Base-by-base conservation (phyloP, 2,113 vertebrate species). In the Oreochromis tanganicae region DNA sequence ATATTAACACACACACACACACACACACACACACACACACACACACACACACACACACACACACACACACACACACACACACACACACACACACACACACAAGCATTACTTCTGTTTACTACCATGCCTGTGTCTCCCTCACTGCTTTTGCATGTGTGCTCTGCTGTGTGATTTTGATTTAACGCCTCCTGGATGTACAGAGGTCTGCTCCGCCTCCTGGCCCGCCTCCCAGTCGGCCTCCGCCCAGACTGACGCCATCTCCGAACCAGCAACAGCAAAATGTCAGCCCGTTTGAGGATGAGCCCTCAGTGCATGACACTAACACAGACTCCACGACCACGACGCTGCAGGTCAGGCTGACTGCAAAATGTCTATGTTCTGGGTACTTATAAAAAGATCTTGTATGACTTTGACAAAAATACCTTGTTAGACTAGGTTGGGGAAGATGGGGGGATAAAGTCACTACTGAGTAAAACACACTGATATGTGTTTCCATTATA, bases 221-320 rank as follows among this genome's bases (percentile, higher is more conserved):
- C 34, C 63, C 63, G 5, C 34, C 97, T 4, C 91, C 93, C 57
- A 96, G 97, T 79, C 97, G 97, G 81, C 98, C 97, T 81, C 97
- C 98, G 48, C 96, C 97, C 94, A 97, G 97, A 95, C 95, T 96
- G 84, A 97, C 97, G 83, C 97, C 97, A 3, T 97, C 97, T 93
- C 98, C 97, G 92, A 98, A 98, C 87, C 90, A 94, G 92, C 97
- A 97, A 95, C 96, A 96, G 93, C 97, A 97, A 90, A 96, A 96
- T 91, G 97, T 94, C 95, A 96, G 94, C 95, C 91, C 95, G 92
- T 97, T 96, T 90, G 98, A 97, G 87, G 87, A 87, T 8, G 97
- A 98, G 94, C 93, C 95, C 91, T 95, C 97, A 95, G 96, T 95
- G 90, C 95, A 97, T 0, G 97, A 97, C 83, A 95, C 96, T 95